Percentiles rank a stretch among this genome's conserved stretches.
phyloP scores from a whole-genome alignment of 2,888 invertebrate genomes.

The Eilema depressum region DNA sequence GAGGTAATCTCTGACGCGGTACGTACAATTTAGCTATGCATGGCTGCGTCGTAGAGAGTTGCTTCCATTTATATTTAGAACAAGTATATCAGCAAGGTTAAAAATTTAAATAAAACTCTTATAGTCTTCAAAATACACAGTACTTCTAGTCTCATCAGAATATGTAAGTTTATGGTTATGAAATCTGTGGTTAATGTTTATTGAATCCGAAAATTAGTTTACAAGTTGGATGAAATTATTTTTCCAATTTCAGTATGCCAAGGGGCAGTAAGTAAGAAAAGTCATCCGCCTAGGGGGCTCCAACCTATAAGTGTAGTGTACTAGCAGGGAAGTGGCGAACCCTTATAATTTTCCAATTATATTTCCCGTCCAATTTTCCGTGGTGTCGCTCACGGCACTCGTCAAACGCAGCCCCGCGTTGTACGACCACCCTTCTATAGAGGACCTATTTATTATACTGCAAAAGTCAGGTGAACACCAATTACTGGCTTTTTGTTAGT shows the following conservation, averaged over 20 bases:
- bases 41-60: neutral
- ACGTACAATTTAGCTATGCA: neutral
- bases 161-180: neutral
- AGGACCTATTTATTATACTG: constrained; percentile 61
- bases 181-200: constrained; percentile 16
- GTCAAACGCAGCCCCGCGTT: constrained; percentile 80
- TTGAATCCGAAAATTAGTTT: constrained; percentile 27
- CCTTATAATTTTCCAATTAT: constrained; percentile 87
- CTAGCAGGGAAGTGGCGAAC: constrained; percentile 72
- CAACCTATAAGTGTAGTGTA: constrained; percentile 55
- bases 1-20: constrained; percentile 3
- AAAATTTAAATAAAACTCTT: neutral
- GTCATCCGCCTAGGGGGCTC: constrained; percentile 50
- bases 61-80: neutral
- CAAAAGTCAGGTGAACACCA: constrained; percentile 67
- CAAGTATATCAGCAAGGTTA: neutral
- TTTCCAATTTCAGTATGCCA: constrained; percentile 59
- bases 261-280: constrained; percentile 55
- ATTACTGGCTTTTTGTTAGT: constrained; percentile 50
- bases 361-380: constrained; percentile 86
- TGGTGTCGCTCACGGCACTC: constrained; percentile 85
- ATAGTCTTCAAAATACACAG: neutral
- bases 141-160: neutral
- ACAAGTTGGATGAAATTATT: constrained; percentile 48
- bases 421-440: constrained; percentile 51